Evolutionary conservation across 2,888 invertebrate genomes (phyloP).

Genomic region (Hyppa rectilinea): DNA sequence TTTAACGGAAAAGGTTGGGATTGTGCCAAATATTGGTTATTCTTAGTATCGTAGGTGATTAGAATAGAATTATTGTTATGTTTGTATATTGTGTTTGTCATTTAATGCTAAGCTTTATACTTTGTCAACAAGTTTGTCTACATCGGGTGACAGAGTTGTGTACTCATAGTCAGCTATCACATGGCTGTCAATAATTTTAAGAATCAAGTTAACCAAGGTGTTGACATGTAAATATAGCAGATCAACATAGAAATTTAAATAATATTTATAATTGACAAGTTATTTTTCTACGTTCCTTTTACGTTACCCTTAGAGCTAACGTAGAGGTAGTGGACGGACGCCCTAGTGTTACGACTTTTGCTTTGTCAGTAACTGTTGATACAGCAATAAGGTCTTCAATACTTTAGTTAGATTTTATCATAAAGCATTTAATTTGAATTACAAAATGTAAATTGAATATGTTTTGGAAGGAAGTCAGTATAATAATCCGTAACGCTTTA

Average conservation of each 20-base stretch:
- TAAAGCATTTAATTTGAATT: conserved; percentile 60
- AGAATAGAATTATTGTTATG: conserved; percentile 53
- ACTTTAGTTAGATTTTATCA: conserved; percentile 55
- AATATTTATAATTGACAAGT: conserved; percentile 88
- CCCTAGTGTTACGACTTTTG: conserved; percentile 68
- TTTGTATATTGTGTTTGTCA: conserved; percentile 46
- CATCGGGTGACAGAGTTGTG: conserved; percentile 84
- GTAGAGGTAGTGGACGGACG: conserved; percentile 64
- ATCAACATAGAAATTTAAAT: conserved; percentile 89
- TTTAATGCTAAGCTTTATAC: conserved; percentile 60
- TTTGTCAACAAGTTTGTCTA: conserved; percentile 83
- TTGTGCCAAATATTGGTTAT: conserved; percentile 61
- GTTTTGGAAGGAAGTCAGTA: conserved; percentile 82
- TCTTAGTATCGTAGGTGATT: conserved; percentile 45
- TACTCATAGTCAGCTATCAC: conserved; percentile 91
- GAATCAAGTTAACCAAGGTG: conserved; percentile 88
- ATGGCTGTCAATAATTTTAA: conserved; percentile 91
- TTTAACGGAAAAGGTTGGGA: conserved; percentile 51
- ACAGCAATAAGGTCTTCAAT: conserved; percentile 71
- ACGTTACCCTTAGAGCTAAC: conserved; percentile 78
- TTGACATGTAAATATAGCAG: conserved; percentile 90
- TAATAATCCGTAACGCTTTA: conserved; percentile 90
- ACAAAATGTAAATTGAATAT: conserved; percentile 75
- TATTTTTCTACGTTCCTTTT: conserved; percentile 90
- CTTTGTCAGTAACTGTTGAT: conserved; percentile 71